A percentile compares a stretch with the other conserved stretches of the same genome.
These are phyloP conservation scores for Archaeoteleia sp. DNA, from an alignment of 2,888 invertebrate species.

Conservation along the genomic window DNA sequence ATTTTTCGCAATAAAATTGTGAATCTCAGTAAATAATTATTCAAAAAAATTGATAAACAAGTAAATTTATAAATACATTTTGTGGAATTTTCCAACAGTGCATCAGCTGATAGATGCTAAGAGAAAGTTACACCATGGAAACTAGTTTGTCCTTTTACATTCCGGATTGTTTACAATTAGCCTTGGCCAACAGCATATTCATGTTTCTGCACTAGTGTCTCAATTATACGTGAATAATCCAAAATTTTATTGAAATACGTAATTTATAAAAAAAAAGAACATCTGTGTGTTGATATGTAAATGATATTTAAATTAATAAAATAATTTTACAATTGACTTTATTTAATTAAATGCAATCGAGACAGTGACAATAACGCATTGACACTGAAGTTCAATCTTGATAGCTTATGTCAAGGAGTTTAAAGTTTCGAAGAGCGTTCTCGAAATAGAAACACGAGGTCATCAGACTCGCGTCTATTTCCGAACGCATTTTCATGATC, in stretches of 20 bases:
- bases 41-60: too few species aligned
- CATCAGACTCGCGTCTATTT: conserved; percentile 40
- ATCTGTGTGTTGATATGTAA: too few species aligned
- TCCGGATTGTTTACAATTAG: conserved; percentile 19
- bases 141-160: conserved; percentile 24
- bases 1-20: too few species aligned
- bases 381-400: background rate
- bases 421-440: conserved; percentile 30
- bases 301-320: too few species aligned
- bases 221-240: background rate
- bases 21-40: too few species aligned
- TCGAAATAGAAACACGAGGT: conserved; percentile 34
- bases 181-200: background rate
- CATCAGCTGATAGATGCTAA: conserved; percentile 6
- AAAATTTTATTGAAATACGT: too few species aligned
- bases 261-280: too few species aligned
- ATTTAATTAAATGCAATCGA: too few species aligned
- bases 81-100: conserved; percentile 1
- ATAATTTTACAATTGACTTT: background rate
- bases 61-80: too few species aligned
- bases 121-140: conserved; percentile 24
- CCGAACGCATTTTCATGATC: conserved; percentile 35
- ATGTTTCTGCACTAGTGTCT: too few species aligned
- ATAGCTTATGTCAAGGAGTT: conserved; percentile 1
- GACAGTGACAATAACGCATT: too few species aligned